Conservation (phyloP, 2,797 vertebrate species). For the Clarias pachynema region DNA sequence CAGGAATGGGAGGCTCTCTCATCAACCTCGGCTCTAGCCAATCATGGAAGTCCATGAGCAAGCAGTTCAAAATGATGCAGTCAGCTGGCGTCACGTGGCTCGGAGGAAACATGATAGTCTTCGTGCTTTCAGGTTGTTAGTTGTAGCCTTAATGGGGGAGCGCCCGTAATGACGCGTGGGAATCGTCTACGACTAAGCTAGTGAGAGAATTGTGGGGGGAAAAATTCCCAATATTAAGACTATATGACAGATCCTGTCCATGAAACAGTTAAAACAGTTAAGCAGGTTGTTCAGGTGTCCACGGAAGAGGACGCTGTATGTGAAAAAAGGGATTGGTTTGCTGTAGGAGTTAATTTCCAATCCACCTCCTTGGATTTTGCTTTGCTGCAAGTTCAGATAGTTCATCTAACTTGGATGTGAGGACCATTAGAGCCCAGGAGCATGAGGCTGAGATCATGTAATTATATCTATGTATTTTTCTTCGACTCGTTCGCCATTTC, state of each 20-base stretch:
- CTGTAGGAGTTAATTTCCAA: not conserved
- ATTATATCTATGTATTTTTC: not conserved
- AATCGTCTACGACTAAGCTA: no score
- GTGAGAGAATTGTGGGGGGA: no score
- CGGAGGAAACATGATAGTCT: no score
- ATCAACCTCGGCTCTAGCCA: no score
- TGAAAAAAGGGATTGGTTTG: not conserved
- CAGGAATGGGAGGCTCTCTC: no score
- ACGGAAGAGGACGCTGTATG: not conserved
- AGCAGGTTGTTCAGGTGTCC: not conserved
- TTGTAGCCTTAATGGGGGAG: no score
- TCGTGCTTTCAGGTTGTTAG: no score
- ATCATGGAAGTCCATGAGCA: no score
- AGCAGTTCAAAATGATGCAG: no score
- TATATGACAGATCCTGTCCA: not conserved
- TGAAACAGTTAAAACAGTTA: not conserved
- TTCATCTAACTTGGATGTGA: not conserved
- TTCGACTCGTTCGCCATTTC: not conserved
- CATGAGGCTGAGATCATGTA: not conserved
- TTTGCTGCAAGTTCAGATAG: not conserved
- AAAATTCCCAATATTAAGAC: not conserved
- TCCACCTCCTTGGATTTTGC: not conserved
- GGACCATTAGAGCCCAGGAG: not conserved
- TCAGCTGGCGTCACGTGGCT: no score
- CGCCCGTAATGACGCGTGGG: no score